Conservation (phyloP, 2,797 vertebrate genomes). For the Enteromius viviparus region DNA sequence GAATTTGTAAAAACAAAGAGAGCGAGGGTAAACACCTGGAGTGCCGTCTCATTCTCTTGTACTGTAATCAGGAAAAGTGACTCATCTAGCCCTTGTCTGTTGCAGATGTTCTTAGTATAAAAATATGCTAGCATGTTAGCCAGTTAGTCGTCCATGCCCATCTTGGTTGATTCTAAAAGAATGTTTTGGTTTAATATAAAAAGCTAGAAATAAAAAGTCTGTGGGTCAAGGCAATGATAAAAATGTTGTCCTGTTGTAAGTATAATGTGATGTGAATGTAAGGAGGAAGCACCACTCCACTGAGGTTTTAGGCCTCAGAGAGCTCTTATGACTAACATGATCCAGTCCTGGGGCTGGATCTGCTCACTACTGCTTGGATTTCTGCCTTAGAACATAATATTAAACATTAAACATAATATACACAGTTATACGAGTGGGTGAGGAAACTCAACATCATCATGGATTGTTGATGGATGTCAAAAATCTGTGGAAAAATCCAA, state of each 20-base stretch:
- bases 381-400: conserved; percentile 45
- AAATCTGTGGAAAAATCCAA: conserved; percentile 6
- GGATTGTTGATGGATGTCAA: conserved; percentile 34
- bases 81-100: conserved; percentile 7
- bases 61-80: conserved; percentile 31
- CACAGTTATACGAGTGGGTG: conserved; percentile 37
- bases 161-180: not conserved
- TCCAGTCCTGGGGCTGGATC: conserved; percentile 38
- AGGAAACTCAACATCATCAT: conserved; percentile 33
- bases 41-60: not conserved
- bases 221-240: conserved; percentile 16
- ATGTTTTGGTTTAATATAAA: not conserved
- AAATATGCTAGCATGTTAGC: not conserved
- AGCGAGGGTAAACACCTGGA: not conserved
- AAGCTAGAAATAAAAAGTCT: not conserved
- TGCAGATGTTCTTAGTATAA: conserved; percentile 6
- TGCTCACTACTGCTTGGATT: conserved; percentile 53
- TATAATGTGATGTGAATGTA: conserved; percentile 34
- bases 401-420: too few species aligned
- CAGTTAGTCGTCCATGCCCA: not conserved
- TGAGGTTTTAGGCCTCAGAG: conserved; percentile 33
- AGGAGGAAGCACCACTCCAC: conserved; percentile 39
- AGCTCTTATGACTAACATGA: conserved; percentile 56
- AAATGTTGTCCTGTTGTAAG: conserved; percentile 32
- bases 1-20: conserved; percentile 25